Conservation (phyloP, 1,140 invertebrate genomes). For the Brachionus rubens region DNA sequence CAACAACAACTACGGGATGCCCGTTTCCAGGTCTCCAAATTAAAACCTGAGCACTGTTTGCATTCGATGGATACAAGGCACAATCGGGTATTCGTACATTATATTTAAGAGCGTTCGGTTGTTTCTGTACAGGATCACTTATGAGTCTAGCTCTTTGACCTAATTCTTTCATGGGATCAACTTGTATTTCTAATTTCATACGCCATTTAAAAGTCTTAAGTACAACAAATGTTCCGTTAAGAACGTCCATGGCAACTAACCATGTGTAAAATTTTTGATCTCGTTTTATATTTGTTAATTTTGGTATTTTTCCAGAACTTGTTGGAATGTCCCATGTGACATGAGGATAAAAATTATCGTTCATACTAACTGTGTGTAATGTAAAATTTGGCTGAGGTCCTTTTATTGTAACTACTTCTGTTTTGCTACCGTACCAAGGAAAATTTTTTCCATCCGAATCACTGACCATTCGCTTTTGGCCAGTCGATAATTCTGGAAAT, state of each 20-base stretch:
- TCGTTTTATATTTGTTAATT: conserved; percentile 56
- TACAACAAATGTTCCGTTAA: conserved; percentile 54
- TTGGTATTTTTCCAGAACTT: conserved; percentile 52
- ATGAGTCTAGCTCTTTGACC: conserved; percentile 55
- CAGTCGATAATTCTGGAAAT: conserved; percentile 58
- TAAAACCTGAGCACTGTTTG: conserved; percentile 59
- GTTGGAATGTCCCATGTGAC: conserved; percentile 60
- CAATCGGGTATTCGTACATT: conserved; percentile 54
- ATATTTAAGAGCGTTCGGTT: conserved; percentile 54
- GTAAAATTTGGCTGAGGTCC: conserved; percentile 56
- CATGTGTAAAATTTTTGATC: conserved; percentile 60
- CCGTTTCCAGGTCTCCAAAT: conserved; percentile 57
- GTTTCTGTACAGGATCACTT: conserved; percentile 52
- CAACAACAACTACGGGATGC: neutral
- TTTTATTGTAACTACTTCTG: conserved; percentile 56
- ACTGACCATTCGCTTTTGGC: conserved; percentile 58
- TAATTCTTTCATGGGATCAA: conserved; percentile 53
- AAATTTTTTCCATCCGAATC: conserved; percentile 60
- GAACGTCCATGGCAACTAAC: conserved; percentile 58
- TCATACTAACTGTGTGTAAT: conserved; percentile 57
- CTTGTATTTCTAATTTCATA: conserved; percentile 57
- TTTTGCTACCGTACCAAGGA: conserved; percentile 59
- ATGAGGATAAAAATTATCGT: conserved; percentile 61
- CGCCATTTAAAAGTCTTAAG: conserved; percentile 57
- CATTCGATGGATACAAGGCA: conserved; percentile 59